Percentiles rank a stretch among this genome's conserved stretches.
These are phyloP conservation scores for Melipona quadrifasciata DNA, from an alignment of 1,140 invertebrate genomes.

Conservation along the genomic window DNA sequence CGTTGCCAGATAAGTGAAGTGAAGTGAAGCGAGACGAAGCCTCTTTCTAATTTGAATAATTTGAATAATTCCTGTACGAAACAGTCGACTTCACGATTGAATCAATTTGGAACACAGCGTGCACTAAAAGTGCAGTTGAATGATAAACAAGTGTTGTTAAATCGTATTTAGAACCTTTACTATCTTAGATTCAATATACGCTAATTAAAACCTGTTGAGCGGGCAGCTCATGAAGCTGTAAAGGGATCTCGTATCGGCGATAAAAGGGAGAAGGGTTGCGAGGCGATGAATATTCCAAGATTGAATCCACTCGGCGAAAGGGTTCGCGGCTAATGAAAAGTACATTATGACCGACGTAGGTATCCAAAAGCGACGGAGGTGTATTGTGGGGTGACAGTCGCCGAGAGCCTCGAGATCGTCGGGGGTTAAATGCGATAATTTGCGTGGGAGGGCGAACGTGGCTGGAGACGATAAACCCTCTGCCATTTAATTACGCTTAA, in stretches of 20 bases:
- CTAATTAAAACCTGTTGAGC: conserved; percentile 79
- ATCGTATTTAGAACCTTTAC: too few species aligned
- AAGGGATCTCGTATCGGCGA: conserved; percentile 60
- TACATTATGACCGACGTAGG: conserved; percentile 72
- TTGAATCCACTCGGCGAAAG: conserved; percentile 71
- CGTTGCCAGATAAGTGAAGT: too few species aligned
- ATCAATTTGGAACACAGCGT: too few species aligned
- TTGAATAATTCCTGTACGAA: too few species aligned
- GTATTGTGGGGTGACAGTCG: conserved; percentile 49
- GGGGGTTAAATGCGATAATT: conserved; percentile 78
- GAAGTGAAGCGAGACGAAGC: too few species aligned
- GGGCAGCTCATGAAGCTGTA: conserved; percentile 60
- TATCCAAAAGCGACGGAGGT: conserved; percentile 35
- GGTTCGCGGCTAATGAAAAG: conserved; percentile 78
- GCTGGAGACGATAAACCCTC: conserved; percentile 73
- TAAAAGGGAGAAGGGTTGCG: conserved; percentile 72
- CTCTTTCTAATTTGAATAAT: too few species aligned
- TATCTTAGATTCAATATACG: too few species aligned
- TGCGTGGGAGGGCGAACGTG: conserved; percentile 75
- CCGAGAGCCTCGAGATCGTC: conserved; percentile 53
- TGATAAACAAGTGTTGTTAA: too few species aligned
- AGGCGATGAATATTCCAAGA: conserved; percentile 77
- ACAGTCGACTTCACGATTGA: too few species aligned
- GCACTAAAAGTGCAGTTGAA: too few species aligned
- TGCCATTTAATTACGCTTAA: conserved; percentile 79